Percentiles rank a stretch among this genome's conserved stretches.
phyloP scores from a whole-genome alignment of 1,140 invertebrate genomes.

The Achatina immaculata region DNA sequence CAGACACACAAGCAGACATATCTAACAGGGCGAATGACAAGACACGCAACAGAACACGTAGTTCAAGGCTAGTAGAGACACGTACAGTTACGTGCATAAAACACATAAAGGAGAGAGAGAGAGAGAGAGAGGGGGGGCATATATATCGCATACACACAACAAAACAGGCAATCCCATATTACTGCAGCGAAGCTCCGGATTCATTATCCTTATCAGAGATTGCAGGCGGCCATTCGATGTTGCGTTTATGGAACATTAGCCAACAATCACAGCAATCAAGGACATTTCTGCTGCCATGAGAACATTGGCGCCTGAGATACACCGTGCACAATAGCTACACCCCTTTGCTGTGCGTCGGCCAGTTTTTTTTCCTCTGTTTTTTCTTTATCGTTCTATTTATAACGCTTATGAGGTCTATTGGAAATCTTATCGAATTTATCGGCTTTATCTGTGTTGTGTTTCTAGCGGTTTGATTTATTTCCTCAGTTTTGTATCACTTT shows the following conservation, averaged over 20 bases:
- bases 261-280: neutral
- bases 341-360: too few species aligned
- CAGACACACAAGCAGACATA: neutral
- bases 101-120: neutral
- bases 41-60: too few species aligned
- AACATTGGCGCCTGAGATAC: neutral
- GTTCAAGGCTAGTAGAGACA: too few species aligned
- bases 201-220: conserved; percentile 2
- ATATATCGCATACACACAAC: neutral
- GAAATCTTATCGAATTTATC: too few species aligned
- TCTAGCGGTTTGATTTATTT: too few species aligned
- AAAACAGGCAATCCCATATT: neutral
- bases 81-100: neutral
- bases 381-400: too few species aligned
- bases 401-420: too few species aligned
- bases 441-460: too few species aligned
- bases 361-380: too few species aligned
- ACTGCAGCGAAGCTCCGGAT: neutral
- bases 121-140: neutral
- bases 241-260: neutral
- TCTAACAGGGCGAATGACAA: too few species aligned
- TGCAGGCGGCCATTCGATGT: neutral
- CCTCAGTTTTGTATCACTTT: too few species aligned
- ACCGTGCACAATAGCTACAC: too few species aligned
- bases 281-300: neutral